Evolutionary conservation across 2,113 vertebrate species (phyloP).

Genomic region (Carlito syrichta): DNA sequence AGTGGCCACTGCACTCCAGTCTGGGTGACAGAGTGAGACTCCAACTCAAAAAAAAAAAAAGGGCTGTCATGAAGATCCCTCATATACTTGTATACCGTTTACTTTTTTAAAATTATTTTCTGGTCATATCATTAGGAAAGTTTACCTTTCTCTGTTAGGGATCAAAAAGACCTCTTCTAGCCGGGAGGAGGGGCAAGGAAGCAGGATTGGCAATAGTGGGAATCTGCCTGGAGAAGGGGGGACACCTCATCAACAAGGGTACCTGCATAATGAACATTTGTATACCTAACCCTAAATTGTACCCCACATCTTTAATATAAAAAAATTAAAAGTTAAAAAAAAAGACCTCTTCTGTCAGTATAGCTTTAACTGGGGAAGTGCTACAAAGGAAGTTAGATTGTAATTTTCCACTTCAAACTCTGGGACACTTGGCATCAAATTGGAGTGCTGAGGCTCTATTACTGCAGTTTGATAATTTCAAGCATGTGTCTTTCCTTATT

Average conservation of each 20-base stretch:
- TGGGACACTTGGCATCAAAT: background rate
- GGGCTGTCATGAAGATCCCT: background rate
- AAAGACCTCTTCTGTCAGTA: background rate
- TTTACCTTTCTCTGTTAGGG: background rate
- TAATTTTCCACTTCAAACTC: background rate
- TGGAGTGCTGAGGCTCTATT: background rate
- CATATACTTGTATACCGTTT: background rate
- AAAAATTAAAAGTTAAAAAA: too few relatives aligned
- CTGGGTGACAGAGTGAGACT: background rate
- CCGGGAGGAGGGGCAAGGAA: background rate
- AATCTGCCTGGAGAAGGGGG: too few relatives aligned
- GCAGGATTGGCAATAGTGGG: too few relatives aligned
- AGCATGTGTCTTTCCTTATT: background rate
- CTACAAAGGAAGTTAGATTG: background rate
- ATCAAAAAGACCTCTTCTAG: background rate
- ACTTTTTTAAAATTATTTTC: background rate
- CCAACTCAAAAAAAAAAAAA: background rate
- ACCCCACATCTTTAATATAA: background rate
- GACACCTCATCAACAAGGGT: too few relatives aligned
- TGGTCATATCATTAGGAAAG: background rate
- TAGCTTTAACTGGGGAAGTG: constrained; percentile 4
- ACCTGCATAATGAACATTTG: too few relatives aligned
- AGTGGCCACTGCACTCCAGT: background rate
- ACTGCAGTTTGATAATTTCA: background rate
- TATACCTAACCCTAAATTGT: too few relatives aligned